phyloP scores from a whole-genome alignment of 2,888 invertebrate genomes.

The Drosophila macrospina region DNA sequence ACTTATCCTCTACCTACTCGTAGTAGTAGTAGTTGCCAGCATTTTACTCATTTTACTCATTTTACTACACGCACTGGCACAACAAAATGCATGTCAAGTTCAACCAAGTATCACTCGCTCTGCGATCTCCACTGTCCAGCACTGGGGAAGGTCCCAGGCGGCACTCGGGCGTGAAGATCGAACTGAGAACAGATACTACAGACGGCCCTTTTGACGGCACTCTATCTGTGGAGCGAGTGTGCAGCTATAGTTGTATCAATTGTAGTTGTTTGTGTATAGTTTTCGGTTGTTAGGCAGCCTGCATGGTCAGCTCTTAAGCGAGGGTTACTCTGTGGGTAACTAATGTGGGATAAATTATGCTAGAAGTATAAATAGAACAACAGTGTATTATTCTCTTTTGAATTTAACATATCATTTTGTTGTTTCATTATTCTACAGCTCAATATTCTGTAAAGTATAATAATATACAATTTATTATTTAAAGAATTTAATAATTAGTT shows the following conservation, averaged over 20 bases:
- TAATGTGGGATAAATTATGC: no score
- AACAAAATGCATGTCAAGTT: constrained; percentile 74
- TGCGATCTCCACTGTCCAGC: constrained; percentile 5
- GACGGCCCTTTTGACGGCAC: constrained; percentile 44
- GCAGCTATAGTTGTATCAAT: constrained; percentile 33
- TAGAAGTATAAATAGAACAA: no score
- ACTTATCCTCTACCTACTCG: constrained; percentile 46
- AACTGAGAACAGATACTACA: constrained; percentile 52
- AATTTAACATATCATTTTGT: no score
- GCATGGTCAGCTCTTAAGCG: constrained; percentile 28
- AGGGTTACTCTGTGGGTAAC: constrained; percentile 35
- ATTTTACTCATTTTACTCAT: constrained; percentile 36
- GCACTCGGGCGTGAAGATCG: constrained; percentile 79
- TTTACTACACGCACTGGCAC: constrained; percentile 61
- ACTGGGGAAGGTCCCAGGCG: constrained; percentile 54
- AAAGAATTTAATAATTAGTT: no score
- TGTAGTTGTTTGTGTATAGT: constrained; percentile 16
- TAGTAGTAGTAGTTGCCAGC: constrained; percentile 16
- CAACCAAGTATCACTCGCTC: constrained; percentile 50
- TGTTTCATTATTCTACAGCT: no score
- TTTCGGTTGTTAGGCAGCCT: constrained; percentile 22
- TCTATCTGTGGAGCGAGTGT: no score
- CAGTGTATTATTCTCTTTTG: no score
- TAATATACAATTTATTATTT: no score
- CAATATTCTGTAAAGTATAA: no score